Conservation (phyloP, 2,113 vertebrate genomes). For the Thamnophis sirtalis region DNA sequence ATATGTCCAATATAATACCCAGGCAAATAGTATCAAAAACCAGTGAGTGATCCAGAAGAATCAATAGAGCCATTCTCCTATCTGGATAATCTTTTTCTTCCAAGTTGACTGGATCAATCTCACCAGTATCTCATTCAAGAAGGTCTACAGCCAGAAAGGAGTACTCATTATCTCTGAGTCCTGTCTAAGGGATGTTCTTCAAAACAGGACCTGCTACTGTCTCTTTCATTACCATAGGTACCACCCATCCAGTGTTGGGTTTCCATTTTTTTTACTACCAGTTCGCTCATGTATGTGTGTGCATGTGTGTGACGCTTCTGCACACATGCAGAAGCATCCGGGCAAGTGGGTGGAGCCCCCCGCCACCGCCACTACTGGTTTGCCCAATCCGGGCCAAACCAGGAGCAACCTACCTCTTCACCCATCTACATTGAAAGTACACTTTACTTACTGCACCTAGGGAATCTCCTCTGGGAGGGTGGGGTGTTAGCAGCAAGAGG, state of each 20-base stretch:
- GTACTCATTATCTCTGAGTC: not conserved
- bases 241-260: not conserved
- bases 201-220: not conserved
- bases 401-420: too few relatives aligned
- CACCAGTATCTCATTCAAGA: not conserved
- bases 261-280: too few relatives aligned
- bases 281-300: too few relatives aligned
- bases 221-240: not conserved
- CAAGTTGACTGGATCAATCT: not conserved
- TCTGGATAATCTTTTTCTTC: not conserved
- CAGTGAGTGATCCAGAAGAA: not conserved
- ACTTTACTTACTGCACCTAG: not conserved
- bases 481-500: not conserved
- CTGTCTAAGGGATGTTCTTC: not conserved
- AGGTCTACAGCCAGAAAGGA: not conserved
- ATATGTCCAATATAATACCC: not conserved
- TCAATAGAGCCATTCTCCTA: not conserved
- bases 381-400: too few relatives aligned
- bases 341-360: too few relatives aligned
- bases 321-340: too few relatives aligned
- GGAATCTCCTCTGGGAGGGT: not conserved
- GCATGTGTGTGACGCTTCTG: too few relatives aligned
- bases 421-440: not conserved
- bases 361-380: too few relatives aligned
- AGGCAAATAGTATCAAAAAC: not conserved